phyloP scores from a whole-genome alignment of 2,888 invertebrate genomes.

The Agrotis puta region DNA sequence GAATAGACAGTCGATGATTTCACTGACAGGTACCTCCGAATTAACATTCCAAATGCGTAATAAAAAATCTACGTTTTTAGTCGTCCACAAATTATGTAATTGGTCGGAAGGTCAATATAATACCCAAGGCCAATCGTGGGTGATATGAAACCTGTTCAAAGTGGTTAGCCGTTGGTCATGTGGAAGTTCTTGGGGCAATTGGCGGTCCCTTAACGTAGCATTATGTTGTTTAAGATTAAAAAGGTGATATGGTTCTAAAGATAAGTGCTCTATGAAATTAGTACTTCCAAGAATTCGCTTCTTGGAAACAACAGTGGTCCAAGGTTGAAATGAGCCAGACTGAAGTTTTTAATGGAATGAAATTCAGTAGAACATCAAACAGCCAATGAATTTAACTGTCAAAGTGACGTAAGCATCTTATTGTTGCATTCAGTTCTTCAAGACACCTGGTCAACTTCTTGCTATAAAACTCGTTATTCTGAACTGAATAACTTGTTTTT shows the following conservation, averaged over 20 bases:
- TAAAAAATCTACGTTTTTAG: constrained; percentile 73
- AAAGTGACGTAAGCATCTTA: neutral
- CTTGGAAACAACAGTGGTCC: constrained; percentile 19
- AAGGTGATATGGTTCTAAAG: constrained; percentile 63
- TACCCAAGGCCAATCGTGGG: constrained; percentile 78
- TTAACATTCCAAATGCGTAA: constrained; percentile 67
- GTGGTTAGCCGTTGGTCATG: constrained; percentile 67
- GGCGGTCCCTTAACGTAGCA: constrained; percentile 64
- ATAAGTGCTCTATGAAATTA: constrained; percentile 51
- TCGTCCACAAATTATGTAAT: constrained; percentile 80
- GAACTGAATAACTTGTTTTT: neutral
- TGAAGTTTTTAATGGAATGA: constrained; percentile 16
- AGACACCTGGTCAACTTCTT: neutral
- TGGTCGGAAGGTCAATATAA: constrained; percentile 79
- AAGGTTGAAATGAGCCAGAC: constrained; percentile 14
- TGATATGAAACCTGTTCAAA: constrained; percentile 78
- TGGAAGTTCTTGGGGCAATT: constrained; percentile 72
- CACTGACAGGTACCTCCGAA: constrained; percentile 60
- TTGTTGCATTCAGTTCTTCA: constrained; percentile 1
- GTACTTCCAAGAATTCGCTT: constrained; percentile 24
- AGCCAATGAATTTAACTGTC: neutral
- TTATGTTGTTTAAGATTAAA: constrained; percentile 71
- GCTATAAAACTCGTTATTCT: neutral
- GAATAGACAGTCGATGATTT: constrained; percentile 60
- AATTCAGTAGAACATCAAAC: constrained; percentile 14